A percentile compares a stretch with the other conserved stretches of the same genome.
Evolutionary conservation across 2,113 vertebrate species (phyloP).

Genomic region (Ceyx melanurus): DNA sequence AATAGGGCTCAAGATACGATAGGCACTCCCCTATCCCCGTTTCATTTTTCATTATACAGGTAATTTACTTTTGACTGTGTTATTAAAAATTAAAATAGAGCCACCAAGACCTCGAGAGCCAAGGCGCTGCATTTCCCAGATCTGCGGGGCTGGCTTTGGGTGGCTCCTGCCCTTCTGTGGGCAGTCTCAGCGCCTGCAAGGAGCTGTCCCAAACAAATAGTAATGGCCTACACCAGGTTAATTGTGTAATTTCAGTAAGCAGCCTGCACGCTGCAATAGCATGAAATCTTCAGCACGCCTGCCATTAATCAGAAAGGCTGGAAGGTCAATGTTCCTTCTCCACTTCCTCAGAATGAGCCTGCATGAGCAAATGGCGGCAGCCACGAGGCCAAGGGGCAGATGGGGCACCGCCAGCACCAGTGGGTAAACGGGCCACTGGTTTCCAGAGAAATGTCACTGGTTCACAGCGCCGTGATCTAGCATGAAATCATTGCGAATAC

Average conservation of each 20-base stretch:
- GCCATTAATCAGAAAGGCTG: not conserved
- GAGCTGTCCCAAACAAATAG: not conserved
- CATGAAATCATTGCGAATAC: not conserved
- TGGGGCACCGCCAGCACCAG: rapidly evolving
- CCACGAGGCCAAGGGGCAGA: rapidly evolving
- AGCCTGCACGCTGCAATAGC: not conserved
- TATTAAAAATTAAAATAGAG: not conserved
- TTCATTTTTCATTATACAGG: not conserved
- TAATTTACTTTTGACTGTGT: not conserved
- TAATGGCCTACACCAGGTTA: not conserved
- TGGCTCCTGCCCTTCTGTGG: not conserved
- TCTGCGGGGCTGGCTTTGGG: not conserved
- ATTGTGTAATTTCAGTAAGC: not conserved
- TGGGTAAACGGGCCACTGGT: not conserved
- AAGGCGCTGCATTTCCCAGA: not conserved
- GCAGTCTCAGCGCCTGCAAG: not conserved
- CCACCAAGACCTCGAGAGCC: rapidly evolving
- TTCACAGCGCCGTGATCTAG: not conserved
- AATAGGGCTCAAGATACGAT: not conserved
- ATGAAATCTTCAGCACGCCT: not conserved
- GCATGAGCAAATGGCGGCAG: not conserved
- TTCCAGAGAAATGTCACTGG: not conserved
- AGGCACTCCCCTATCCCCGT: not conserved
- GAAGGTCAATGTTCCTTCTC: not conserved
- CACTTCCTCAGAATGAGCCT: rapidly evolving